These are phyloP conservation scores for Ageneiosus marmoratus DNA, from an alignment of 2,113 vertebrate species.

Conservation along the genomic window DNA sequence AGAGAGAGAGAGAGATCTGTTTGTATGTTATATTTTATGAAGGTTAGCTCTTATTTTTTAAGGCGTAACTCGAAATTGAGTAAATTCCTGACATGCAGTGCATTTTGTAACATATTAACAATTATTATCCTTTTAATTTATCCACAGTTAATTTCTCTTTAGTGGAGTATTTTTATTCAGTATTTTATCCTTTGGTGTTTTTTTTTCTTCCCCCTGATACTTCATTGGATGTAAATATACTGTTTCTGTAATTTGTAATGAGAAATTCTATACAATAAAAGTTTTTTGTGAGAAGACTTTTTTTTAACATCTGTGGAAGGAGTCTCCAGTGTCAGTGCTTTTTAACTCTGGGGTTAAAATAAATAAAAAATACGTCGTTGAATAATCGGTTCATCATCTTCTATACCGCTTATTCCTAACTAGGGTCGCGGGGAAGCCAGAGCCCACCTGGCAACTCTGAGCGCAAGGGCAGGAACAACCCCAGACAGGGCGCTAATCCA, in stretches of 20 bases:
- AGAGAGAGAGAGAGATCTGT: too few species aligned
- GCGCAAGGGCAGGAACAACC: too few species aligned
- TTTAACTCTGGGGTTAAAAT: not conserved
- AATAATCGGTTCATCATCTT: too few species aligned
- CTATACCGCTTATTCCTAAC: too few species aligned
- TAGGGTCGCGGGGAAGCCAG: too few species aligned
- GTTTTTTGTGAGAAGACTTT: not conserved
- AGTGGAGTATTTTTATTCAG: slow-evolving; percentile 40
- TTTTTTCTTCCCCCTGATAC: slow-evolving; percentile 18
- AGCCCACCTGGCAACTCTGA: too few species aligned
- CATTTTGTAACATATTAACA: slow-evolving; percentile 31
- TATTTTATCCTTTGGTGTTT: slow-evolving; percentile 13
- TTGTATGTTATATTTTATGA: slow-evolving; percentile 12
- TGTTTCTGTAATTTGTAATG: slow-evolving; percentile 46
- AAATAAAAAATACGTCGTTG: not conserved
- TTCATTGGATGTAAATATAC: slow-evolving; percentile 66
- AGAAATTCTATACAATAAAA: slow-evolving; percentile 32
- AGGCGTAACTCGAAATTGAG: too few species aligned
- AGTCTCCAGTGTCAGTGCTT: not conserved
- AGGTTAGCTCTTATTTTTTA: not conserved
- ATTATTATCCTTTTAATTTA: slow-evolving; percentile 24
- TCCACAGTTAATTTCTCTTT: slow-evolving; percentile 13
- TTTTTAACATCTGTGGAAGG: not conserved
- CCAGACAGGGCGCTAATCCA: too few species aligned
- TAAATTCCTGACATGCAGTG: not conserved